Evolutionary conservation across 2,888 invertebrate species (phyloP).

Genomic region (Eupithecia tripunctaria): DNA sequence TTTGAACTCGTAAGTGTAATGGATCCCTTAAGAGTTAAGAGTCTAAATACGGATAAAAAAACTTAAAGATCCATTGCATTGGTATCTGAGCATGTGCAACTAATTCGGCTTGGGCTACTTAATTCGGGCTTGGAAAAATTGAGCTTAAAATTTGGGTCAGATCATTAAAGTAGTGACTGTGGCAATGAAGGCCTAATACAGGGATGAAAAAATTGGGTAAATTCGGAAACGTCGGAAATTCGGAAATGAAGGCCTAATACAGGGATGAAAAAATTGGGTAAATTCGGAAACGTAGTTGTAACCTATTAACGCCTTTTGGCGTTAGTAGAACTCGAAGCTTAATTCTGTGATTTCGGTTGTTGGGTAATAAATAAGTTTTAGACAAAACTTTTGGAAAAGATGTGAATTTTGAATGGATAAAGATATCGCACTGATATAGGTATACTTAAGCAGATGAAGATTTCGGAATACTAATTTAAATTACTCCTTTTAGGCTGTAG

Average conservation of each 20-base stretch:
- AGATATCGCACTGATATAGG: not conserved
- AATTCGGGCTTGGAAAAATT: not conserved
- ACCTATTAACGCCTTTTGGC: not conserved
- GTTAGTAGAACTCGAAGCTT: not conserved
- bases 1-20: not conserved
- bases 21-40: not conserved
- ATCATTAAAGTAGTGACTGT: no score
- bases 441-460: not conserved
- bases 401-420: not conserved
- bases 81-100: not conserved
- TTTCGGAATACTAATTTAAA: not conserved
- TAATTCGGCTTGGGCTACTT: no score
- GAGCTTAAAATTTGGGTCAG: no score
- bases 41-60: not conserved
- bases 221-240: not conserved
- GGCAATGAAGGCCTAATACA: no score
- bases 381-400: not conserved
- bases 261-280: not conserved
- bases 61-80: not conserved
- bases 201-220: no score
- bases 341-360: not conserved
- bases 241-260: not conserved
- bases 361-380: not conserved
- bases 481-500: not conserved
- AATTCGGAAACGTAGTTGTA: no score